Evolutionary conservation across 2,797 vertebrate genomes (phyloP).

Genomic region (Sarcophilus harrisii): DNA sequence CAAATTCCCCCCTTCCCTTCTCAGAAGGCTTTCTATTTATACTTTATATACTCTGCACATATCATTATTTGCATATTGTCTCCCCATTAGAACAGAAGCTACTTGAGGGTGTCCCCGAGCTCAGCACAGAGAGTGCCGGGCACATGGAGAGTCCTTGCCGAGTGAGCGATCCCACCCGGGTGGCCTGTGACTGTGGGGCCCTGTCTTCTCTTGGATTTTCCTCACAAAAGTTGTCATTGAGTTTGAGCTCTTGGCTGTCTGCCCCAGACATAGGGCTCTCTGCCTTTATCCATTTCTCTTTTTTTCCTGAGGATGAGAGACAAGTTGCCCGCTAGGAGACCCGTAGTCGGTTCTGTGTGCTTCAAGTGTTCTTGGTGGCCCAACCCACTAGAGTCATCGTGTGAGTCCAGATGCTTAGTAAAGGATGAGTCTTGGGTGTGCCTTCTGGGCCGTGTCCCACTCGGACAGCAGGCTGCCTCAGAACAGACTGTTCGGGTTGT

Average conservation of each 20-base stretch:
- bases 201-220: not conserved
- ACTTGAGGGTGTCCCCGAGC: not conserved
- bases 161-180: not conserved
- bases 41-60: not conserved
- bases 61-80: not conserved
- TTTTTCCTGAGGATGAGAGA: not conserved
- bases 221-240: not conserved
- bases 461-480: slow-evolving; percentile 28
- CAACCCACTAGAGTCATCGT: not conserved
- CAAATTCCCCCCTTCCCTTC: not conserved
- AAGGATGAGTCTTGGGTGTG: not conserved
- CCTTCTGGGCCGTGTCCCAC: slow-evolving; percentile 16
- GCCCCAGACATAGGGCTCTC: not conserved
- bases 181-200: not conserved
- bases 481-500: slow-evolving; percentile 28
- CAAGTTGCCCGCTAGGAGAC: not conserved
- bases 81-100: not conserved
- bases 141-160: not conserved
- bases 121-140: not conserved
- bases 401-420: not conserved
- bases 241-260: not conserved
- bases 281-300: not conserved
- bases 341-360: not conserved
- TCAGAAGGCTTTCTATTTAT: not conserved
- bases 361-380: not conserved